Conservation (phyloP, 1,140 invertebrate species). For the Trissolcus basalis region DNA sequence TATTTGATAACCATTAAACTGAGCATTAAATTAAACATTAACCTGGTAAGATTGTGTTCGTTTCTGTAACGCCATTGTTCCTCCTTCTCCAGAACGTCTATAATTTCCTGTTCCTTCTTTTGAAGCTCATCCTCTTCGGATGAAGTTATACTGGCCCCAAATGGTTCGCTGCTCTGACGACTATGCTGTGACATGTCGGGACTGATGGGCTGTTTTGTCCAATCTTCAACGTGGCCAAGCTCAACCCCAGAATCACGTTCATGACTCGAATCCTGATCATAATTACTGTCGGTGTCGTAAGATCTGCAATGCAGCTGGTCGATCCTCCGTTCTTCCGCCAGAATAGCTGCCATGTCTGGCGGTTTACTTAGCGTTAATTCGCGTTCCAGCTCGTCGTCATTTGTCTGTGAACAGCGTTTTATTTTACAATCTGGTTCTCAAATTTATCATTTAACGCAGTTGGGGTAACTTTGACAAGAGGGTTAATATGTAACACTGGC, state of each 20-base stretch:
- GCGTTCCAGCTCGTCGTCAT: constrained; percentile 82
- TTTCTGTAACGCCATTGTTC: constrained; percentile 78
- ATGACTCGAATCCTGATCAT: constrained; percentile 74
- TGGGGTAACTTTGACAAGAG: too few relatives aligned
- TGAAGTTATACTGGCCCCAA: constrained; percentile 80
- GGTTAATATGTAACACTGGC: too few relatives aligned
- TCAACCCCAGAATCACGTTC: constrained; percentile 85
- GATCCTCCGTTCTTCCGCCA: constrained; percentile 86
- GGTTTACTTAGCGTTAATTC: constrained; percentile 83
- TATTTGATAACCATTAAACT: background rate
- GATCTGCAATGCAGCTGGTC: constrained; percentile 81
- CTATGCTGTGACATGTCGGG: constrained; percentile 83
- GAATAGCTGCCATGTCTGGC: constrained; percentile 86
- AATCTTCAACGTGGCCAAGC: constrained; percentile 78
- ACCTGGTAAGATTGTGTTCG: constrained; percentile 61
- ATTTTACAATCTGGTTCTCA: too few relatives aligned
- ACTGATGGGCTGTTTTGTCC: constrained; percentile 79
- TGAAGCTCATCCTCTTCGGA: constrained; percentile 84
- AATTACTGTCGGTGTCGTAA: constrained; percentile 77
- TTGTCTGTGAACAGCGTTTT: constrained; percentile 64
- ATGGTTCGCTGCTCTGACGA: constrained; percentile 85
- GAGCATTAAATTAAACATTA: constrained; percentile 61
- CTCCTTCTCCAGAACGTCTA: constrained; percentile 82
- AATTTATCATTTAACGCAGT: too few relatives aligned
- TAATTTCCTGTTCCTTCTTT: constrained; percentile 84